Evolutionary conservation across 2,888 invertebrate species (phyloP).

Genomic region (Phalera bucephala): DNA sequence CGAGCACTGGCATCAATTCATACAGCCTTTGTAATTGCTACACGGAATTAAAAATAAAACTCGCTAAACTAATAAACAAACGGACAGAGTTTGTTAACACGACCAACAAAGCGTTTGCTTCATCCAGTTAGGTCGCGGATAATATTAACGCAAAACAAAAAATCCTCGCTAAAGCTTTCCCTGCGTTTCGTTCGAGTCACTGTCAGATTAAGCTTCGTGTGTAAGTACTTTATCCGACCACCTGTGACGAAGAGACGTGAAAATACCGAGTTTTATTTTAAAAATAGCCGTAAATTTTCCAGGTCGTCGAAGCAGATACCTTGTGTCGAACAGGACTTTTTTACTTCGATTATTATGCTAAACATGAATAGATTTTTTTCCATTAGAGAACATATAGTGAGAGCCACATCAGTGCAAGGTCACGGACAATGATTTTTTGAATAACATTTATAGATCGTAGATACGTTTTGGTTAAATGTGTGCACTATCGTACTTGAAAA

Average conservation of each 20-base stretch:
- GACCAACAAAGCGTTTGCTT: slow-evolving; percentile 19
- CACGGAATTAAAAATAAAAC: slow-evolving; percentile 1
- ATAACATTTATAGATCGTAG: too few relatives aligned
- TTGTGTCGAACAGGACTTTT: too few relatives aligned
- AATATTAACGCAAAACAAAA: slow-evolving; percentile 24
- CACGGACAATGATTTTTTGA: too few relatives aligned
- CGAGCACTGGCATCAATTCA: slow-evolving; percentile 12
- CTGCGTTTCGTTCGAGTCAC: slow-evolving; percentile 41
- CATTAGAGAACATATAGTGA: too few relatives aligned
- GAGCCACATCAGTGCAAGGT: too few relatives aligned
- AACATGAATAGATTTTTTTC: too few relatives aligned
- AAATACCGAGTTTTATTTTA: slow-evolving; percentile 35
- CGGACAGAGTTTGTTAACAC: slow-evolving; percentile 16
- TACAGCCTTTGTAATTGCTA: slow-evolving; percentile 27
- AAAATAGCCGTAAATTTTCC: slow-evolving; percentile 25
- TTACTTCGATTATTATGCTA: too few relatives aligned
- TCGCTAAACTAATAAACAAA: slow-evolving; percentile 21
- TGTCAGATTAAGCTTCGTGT: slow-evolving; percentile 51
- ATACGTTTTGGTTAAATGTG: too few relatives aligned
- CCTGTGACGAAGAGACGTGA: slow-evolving; percentile 44
- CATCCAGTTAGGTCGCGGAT: slow-evolving; percentile 16
- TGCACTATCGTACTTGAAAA: too few relatives aligned
- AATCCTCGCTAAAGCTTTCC: slow-evolving; percentile 28
- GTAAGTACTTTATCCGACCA: slow-evolving; percentile 52
- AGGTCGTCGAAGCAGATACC: slow-evolving; percentile 7